A percentile compares a stretch with the other conserved stretches of the same genome.
Conservation (phyloP, 2,888 invertebrate species). For the Caenorhabditis panamensis region DNA sequence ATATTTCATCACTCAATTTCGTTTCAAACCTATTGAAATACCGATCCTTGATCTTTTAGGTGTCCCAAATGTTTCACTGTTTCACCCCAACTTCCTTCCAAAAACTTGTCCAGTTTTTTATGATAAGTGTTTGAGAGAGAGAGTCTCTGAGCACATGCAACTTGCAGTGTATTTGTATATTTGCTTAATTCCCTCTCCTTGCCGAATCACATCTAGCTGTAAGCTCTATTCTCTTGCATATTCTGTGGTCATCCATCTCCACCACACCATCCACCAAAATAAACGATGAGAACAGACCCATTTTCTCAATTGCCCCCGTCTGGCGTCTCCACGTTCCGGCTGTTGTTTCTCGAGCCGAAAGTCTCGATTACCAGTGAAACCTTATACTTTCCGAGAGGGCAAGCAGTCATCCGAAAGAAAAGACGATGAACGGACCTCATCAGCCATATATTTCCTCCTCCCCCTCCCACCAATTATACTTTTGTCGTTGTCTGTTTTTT, state of each 20-base stretch:
- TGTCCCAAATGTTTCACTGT: background rate
- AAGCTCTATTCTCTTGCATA: too few species aligned
- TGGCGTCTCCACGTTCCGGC: constrained; percentile 42
- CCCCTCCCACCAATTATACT: constrained; percentile 36
- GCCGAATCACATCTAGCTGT: too few species aligned
- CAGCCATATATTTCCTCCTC: constrained; percentile 16
- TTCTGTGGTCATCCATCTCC: background rate
- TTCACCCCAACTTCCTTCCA: background rate
- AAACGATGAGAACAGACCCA: constrained; percentile 58
- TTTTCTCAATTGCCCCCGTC: constrained; percentile 58
- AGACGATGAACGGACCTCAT: constrained; percentile 23
- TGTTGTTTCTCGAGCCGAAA: constrained; percentile 42
- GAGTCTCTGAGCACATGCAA: constrained; percentile 39
- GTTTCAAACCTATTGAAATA: background rate
- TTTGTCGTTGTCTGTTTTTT: constrained; percentile 32
- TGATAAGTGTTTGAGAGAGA: constrained; percentile 56
- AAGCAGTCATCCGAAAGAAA: constrained; percentile 35
- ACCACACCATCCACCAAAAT: constrained; percentile 52
- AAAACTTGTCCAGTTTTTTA: constrained; percentile 52
- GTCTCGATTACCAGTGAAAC: constrained; percentile 59
- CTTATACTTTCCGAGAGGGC: constrained; percentile 45
- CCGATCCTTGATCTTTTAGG: background rate
- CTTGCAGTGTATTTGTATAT: constrained; percentile 56
- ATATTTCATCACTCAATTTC: too few species aligned
- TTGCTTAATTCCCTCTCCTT: constrained; percentile 59